These are phyloP conservation scores for Ectemnius cavifrons DNA, from an alignment of 2,888 invertebrate species.

Conservation along the genomic window DNA sequence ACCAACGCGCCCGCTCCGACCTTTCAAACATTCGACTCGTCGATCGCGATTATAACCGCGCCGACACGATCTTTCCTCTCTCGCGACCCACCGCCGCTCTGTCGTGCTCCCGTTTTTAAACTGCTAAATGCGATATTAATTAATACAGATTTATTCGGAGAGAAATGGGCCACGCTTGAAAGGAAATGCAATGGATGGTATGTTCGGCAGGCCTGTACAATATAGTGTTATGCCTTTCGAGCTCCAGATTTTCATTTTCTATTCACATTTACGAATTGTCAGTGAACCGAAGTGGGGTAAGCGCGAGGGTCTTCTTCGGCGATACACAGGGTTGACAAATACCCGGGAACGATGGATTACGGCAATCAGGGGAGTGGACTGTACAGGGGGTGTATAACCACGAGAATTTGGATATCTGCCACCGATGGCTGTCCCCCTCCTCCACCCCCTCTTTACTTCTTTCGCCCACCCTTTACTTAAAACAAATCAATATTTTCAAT, in stretches of 20 bases:
- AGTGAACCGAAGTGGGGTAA: too few species aligned
- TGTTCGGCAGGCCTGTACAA: too few species aligned
- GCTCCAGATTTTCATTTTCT: too few species aligned
- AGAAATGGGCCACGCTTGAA: too few species aligned
- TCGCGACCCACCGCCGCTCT: not conserved
- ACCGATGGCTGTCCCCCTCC: not conserved
- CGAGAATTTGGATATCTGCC: conserved; percentile 7
- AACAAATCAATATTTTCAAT: conserved; percentile 72
- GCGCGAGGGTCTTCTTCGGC: too few species aligned
- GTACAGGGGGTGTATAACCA: not conserved
- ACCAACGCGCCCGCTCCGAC: conserved; percentile 15
- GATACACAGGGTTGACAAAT: too few species aligned
- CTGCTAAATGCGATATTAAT: not conserved
- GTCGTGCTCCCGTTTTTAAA: not conserved
- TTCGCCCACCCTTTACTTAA: conserved; percentile 59
- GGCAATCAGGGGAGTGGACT: conserved; percentile 5
- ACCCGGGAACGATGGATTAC: not conserved
- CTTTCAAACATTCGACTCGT: conserved; percentile 56
- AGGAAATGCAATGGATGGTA: too few species aligned
- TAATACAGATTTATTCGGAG: not conserved
- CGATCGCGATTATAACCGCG: conserved; percentile 29
- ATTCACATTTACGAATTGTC: too few species aligned
- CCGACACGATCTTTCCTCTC: not conserved
- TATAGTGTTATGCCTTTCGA: too few species aligned
- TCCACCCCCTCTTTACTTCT: not conserved